Evolutionary conservation across 2,113 vertebrate genomes (phyloP).

Genomic region (Hypomesus transpacificus): DNA sequence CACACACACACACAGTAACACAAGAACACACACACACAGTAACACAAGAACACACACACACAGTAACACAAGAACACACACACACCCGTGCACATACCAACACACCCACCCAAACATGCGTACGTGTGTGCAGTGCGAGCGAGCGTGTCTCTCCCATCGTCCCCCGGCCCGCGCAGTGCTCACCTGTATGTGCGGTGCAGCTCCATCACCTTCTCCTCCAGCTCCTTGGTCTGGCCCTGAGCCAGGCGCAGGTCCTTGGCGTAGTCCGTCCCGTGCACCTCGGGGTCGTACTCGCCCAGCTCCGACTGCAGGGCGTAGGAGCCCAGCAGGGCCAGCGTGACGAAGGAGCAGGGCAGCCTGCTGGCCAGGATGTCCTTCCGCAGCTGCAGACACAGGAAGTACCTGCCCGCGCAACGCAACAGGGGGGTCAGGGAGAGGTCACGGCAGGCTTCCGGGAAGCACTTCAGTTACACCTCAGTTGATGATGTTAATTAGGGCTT

Average conservation of each 20-base stretch:
- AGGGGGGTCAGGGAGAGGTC: not conserved
- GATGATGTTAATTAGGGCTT: constrained; percentile 5
- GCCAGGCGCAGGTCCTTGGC: constrained; percentile 87
- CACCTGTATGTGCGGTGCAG: constrained; percentile 94
- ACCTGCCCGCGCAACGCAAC: constrained; percentile 54
- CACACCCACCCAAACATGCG: too few species aligned
- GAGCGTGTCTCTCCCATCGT: not conserved
- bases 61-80: too few species aligned
- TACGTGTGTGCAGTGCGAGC: not conserved
- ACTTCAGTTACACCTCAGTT: not conserved
- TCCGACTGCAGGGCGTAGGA: constrained; percentile 97
- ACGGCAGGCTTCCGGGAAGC: not conserved
- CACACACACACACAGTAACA: too few species aligned
- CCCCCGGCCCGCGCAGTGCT: too few species aligned
- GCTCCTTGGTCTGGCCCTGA: constrained; percentile 91
- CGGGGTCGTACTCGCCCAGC: constrained; percentile 90
- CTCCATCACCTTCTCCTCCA: constrained; percentile 95
- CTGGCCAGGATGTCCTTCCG: constrained; percentile 88
- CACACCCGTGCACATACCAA: too few species aligned
- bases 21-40: too few species aligned
- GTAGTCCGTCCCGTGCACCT: constrained; percentile 82
- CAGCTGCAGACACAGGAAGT: constrained; percentile 92
- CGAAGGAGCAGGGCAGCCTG: constrained; percentile 93
- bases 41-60: too few species aligned
- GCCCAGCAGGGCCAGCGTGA: constrained; percentile 89